Evolutionary conservation across 1,140 invertebrate genomes (phyloP), one percentile per base, ranked within the genome.

Genomic region (Euura lappo): DNA sequence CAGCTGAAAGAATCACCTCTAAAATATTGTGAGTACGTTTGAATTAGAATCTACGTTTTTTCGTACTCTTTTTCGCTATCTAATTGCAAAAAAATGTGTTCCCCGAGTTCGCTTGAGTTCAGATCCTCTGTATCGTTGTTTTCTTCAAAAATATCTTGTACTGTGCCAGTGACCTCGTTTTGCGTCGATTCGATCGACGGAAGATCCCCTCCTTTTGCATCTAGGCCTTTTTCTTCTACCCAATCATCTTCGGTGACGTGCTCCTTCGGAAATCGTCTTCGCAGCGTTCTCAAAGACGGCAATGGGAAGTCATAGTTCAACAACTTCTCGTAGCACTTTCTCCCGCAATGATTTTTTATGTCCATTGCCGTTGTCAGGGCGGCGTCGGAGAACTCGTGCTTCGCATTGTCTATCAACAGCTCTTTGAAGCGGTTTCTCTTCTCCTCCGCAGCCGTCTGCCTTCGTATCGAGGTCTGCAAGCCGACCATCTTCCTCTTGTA

Each of bases 61-160:
- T 60, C 10, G 3, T 11, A 6, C 51, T 11, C 13, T 60, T 2
- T 60, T n/a, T 73, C 72, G 64, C 60, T 70, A 70, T 77, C 74
- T 6, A 81, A 71, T 45, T 81, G 72, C 7, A 74, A 68, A 69
- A 82, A 75, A 69, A 83, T 79, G 75, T 82, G 78, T 69, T 81
- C 79, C 71, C 72, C 79, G 8, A 83, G 64, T 74, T 83, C 82
- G 68, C 75, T 80, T 68, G 79, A 77, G 78, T 78, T 78, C 28
- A 81, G 80, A 65, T 85, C 80, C 69, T 87, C 85, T 45, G 66
- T 76, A 64, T 86, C 82, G 64, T 79, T 83, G 43, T 78, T 83
- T 74, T 87, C 85, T 44, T 87, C 79, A 45, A 87, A 86, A 78
- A 87, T 86, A 51, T 87, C 85, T 71, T 87, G 85, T 4, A 87